These are phyloP conservation scores for Leptocoma aspasia DNA, from an alignment of 2,113 vertebrate genomes.

Conservation along the genomic window DNA sequence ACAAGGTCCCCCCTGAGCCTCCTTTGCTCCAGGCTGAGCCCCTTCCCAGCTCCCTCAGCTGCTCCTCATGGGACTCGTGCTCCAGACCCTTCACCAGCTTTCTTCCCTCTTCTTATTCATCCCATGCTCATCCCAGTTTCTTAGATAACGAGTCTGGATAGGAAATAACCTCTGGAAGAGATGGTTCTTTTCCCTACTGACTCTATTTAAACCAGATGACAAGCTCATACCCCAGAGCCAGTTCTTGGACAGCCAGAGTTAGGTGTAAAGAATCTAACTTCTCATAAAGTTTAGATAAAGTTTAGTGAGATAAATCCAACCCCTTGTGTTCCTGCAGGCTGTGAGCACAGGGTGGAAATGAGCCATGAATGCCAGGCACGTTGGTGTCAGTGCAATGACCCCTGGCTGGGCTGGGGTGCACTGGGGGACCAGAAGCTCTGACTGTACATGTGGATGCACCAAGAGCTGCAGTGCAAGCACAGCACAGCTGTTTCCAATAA, in stretches of 20 bases:
- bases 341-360: rapidly evolving
- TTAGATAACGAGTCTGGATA: not conserved
- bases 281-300: not conserved
- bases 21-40: not conserved
- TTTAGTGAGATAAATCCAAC: not conserved
- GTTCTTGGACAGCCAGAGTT: not conserved
- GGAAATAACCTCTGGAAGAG: not conserved
- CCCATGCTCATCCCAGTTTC: not conserved
- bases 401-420: not conserved
- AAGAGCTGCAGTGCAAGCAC: not conserved
- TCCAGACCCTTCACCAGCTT: not conserved
- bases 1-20: not conserved
- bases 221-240: not conserved
- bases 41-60: not conserved
- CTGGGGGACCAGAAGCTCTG: not conserved
- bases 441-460: not conserved
- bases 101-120: not conserved
- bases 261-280: not conserved
- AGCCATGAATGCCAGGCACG: not conserved
- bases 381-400: not conserved
- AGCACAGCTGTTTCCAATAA: slow-evolving; percentile 46
- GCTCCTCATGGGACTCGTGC: rapidly evolving
- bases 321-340: not conserved
- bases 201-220: not conserved
- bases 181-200: not conserved